These are phyloP conservation scores for Leptinotarsa tumamoca DNA, from an alignment of 2,888 invertebrate genomes.

Conservation along the genomic window DNA sequence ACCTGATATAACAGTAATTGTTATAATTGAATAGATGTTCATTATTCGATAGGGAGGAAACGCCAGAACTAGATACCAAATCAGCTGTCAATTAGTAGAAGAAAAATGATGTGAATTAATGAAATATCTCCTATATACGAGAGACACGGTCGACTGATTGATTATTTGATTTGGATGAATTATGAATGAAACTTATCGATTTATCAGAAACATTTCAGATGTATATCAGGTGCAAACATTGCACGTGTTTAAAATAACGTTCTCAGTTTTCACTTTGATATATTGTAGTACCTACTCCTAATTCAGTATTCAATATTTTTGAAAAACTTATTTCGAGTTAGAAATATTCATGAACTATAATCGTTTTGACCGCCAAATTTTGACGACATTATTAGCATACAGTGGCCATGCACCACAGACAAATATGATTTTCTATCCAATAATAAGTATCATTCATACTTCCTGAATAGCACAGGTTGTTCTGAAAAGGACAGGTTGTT, in stretches of 20 bases:
- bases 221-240: neutral
- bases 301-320: no score
- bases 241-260: neutral
- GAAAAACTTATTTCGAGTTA: no score
- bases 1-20: neutral
- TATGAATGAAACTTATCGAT: constrained; percentile 8
- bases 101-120: constrained; percentile 15
- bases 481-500: no score
- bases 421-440: no score
- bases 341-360: no score
- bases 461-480: no score
- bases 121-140: constrained; percentile 11
- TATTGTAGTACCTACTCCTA: no score
- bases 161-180: constrained; percentile 19
- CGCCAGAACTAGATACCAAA: constrained; percentile 14
- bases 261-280: neutral
- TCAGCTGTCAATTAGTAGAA: constrained; percentile 20
- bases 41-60: constrained; percentile 4
- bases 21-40: constrained; percentile 14
- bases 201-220: constrained; percentile 16
- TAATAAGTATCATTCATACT: no score
- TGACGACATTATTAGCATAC: no score
- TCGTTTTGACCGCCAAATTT: no score
- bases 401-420: no score
- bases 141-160: constrained; percentile 13